Evolutionary conservation across 2,797 vertebrate genomes (phyloP).

Genomic region (Melanogrammus aeglefinus): DNA sequence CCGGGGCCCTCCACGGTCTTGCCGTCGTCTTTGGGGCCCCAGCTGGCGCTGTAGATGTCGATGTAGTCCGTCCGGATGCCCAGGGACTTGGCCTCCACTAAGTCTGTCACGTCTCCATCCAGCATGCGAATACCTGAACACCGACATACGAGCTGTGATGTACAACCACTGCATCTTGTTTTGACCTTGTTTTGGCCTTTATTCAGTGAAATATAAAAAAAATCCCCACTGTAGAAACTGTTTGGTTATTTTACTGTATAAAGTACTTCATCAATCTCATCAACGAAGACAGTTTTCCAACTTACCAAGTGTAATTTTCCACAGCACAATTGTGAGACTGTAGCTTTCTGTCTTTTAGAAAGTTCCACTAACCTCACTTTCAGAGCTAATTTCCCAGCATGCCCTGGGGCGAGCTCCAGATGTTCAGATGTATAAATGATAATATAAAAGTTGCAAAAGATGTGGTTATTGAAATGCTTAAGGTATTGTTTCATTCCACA

Average conservation of each 20-base stretch:
- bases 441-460: no score
- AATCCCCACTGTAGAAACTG: no score
- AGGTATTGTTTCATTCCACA: no score
- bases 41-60: constrained; percentile 91
- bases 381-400: not conserved
- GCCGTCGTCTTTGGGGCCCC: constrained; percentile 87
- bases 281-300: no score
- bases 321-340: no score
- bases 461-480: no score
- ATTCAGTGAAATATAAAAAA: no score
- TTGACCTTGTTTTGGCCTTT: no score
- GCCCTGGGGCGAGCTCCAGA: not conserved
- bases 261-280: no score
- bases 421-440: not conserved
- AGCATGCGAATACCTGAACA: constrained; percentile 86
- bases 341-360: not conserved
- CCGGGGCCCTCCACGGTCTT: constrained; percentile 85
- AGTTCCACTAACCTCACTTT: not conserved
- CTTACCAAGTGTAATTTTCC: no score
- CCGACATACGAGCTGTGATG: not conserved
- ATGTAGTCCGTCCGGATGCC: constrained; percentile 83
- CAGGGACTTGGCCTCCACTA: constrained; percentile 85
- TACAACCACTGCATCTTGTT: not conserved
- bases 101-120: constrained; percentile 82
- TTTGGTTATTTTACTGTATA: no score